Evolutionary conservation across 2,888 invertebrate species (phyloP), one percentile per base, ranked within the genome.

Genomic region (Cantharis rufa): DNA sequence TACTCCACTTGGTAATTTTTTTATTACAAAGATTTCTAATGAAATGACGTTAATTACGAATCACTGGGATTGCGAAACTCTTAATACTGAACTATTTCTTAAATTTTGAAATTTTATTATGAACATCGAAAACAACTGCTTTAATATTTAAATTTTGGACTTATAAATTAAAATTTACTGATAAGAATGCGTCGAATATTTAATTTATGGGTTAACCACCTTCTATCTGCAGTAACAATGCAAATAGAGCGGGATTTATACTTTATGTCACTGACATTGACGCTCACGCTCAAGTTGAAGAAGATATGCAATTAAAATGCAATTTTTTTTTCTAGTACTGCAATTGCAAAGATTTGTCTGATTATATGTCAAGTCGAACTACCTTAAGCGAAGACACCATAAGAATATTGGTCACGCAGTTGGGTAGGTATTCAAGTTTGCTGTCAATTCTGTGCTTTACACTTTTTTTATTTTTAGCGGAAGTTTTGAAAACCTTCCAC

Each of bases 331-430:
- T 92, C 80, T 89, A 97, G 95, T 99, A 97, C 89, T 99, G 99
- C 90, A 99, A 99, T 92, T 98, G 98, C 70, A 99, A 99, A 18
- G 99, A 99, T 89, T 90, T 99, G 88, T 98, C 98, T 16, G 99
- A 99, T 90, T 99, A 99, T 90, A 92, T 99, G 82, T 75, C 86
- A 92, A 93, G 93, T 69, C 98, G 98, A 89, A 96, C 97, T 77
- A 97, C 97, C 69, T 91, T 99, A 64, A 98, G 97, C 89, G 99
- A 99, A 89, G 97, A 97, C 87, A 99, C 99, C 5, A 98, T 99
- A 84, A 91, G 97, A 80, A 90, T 97, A 84, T 99, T 99, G 90
- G 91, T 99, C 81, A 92, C 95, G 85, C 99, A 99, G 90, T 92
- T 99, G 86, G 94, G 94, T 94, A 88, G 89, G 90, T 86, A 24